Evolutionary conservation across 2,113 vertebrate genomes (phyloP), one percentile per base, ranked within the genome.

Genomic region (Paramisgurnus dabryanus): DNA sequence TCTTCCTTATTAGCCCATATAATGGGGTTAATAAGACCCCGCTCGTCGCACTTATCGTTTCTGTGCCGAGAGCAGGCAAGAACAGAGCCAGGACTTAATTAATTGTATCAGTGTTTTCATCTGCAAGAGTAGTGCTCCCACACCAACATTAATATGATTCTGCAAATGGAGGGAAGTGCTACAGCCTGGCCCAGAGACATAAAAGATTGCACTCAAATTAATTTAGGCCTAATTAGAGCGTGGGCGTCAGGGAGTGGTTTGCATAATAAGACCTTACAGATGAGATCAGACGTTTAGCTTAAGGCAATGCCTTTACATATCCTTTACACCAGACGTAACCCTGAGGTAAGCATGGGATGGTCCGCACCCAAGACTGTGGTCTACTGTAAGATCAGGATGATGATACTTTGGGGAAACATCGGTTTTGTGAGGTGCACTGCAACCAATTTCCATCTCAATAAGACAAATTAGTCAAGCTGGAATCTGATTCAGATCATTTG

Each of bases 171-270:
- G 93, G 92, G 92, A 92, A 93, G 94, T 95, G 94, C 94, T 94
- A 93, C 94, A 94, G 93, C 91, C 86, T 89, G 93, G 93, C 92
- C 91, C 83, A 89, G 93, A 94, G 93, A 95, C 95, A 97, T 94
- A 94, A 98, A 97, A 96, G 94, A 94, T 95, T 94, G 94, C 89
- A 90, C 92, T 93, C 91, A 94, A 94, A 95, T 95, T 95, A 96
- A 96, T 95, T 95, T 95, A 93, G 89, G 85, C 83, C 89, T 95
- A 96, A 96, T 95, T 96, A 95, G 90, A 91, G 88, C 82, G 89
- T 90, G 81, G 90, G 91, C 93, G 93, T 93, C 92, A 93, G 85
- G 90, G 91, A 93, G 93, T 91, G 91, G 92, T 92, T 94, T 92
- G 92, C 94, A 94, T 93, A 96, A 94, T 94, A 89, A 93, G 89